These are phyloP conservation scores for Phengaris alcon DNA, from an alignment of 2,888 invertebrate species.

Conservation along the genomic window DNA sequence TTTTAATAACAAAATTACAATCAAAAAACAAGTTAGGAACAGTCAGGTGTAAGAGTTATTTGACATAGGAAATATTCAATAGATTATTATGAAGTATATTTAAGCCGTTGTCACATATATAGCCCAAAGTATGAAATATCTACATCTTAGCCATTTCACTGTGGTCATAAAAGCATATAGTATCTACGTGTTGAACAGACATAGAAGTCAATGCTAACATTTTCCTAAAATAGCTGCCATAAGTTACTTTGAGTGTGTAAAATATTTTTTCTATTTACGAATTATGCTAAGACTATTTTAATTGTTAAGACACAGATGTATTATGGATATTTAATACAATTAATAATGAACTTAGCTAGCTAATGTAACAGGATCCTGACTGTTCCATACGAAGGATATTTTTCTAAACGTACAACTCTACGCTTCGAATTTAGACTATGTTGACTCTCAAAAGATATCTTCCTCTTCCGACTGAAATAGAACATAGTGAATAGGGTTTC, in stretches of 20 bases:
- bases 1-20: too few relatives aligned
- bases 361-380: constrained; percentile 6
- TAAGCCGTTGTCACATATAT: not conserved
- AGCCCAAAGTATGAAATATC: not conserved
- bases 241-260: not conserved
- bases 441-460: constrained; percentile 38
- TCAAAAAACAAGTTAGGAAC: too few relatives aligned
- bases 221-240: constrained; percentile 3
- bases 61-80: not conserved
- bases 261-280: not conserved
- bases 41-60: not conserved
- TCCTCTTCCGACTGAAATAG: constrained; percentile 62
- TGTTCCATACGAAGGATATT: constrained; percentile 6
- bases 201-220: not conserved
- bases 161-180: not conserved
- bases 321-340: not conserved
- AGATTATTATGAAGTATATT: not conserved
- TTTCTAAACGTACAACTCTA: constrained; percentile 7
- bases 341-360: constrained; percentile 8
- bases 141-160: not conserved
- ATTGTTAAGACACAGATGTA: not conserved
- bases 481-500: constrained; percentile 34
- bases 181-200: not conserved
- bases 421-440: constrained; percentile 13
- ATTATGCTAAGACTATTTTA: not conserved